Percentiles rank a stretch among this genome's conserved stretches.
Evolutionary conservation across 2,888 invertebrate genomes (phyloP).

Genomic region (Uropetala carovei): DNA sequence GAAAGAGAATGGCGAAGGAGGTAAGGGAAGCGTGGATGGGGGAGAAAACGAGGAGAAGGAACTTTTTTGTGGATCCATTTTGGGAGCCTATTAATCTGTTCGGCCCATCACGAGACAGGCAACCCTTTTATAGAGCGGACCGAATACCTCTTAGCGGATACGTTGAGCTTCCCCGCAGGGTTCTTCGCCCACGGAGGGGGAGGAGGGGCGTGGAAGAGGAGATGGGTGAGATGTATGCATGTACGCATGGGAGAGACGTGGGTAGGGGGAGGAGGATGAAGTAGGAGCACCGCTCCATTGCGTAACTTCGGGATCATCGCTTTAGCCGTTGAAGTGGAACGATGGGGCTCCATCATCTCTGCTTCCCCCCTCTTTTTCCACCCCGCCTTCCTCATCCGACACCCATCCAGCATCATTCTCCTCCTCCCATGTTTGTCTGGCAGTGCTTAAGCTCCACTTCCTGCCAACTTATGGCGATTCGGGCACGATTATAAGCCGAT

Average conservation of each 20-base stretch:
- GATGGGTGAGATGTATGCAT: too few species aligned
- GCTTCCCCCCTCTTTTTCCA: too few species aligned
- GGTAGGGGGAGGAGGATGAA: too few species aligned
- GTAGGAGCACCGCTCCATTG: background rate
- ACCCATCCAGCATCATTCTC: too few species aligned
- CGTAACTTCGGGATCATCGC: background rate
- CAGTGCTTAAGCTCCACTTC: conserved; percentile 9
- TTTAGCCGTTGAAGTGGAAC: background rate
- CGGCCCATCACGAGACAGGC: background rate
- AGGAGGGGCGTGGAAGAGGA: background rate
- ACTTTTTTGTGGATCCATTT: background rate
- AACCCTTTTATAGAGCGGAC: background rate
- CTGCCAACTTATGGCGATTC: conserved; percentile 5
- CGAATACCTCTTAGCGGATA: conserved; percentile 26
- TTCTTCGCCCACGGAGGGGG: background rate
- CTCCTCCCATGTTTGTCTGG: background rate
- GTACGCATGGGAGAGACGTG: too few species aligned
- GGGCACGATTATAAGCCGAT: background rate
- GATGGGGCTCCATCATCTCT: background rate
- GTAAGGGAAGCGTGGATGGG: background rate
- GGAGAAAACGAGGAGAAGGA: background rate
- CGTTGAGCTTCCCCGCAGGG: conserved; percentile 18
- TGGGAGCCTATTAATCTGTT: background rate
- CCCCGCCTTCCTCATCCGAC: too few species aligned
- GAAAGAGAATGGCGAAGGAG: background rate